A percentile compares a stretch with the other conserved stretches of the same genome.
These are phyloP conservation scores for Alca torda DNA, from an alignment of 2,797 vertebrate genomes.

Conservation along the genomic window DNA sequence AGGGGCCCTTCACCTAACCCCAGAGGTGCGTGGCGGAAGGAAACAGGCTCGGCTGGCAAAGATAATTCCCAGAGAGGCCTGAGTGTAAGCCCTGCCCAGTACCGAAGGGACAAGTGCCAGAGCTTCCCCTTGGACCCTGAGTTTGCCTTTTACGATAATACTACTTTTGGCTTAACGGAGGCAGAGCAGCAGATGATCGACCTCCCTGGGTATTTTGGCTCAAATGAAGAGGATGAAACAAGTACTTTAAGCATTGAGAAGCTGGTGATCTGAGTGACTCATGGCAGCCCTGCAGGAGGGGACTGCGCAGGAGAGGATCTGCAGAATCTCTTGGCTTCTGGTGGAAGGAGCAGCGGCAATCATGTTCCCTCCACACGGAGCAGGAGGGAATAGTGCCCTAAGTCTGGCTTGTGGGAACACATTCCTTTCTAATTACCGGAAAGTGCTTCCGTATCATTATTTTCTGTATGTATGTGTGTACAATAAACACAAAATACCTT, in stretches of 20 bases:
- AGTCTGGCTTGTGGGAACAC: not conserved
- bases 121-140: slow-evolving; percentile 86
- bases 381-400: not conserved
- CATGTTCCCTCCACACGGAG: rapidly evolving
- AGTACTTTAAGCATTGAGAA: slow-evolving; percentile 80
- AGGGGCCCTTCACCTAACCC: slow-evolving; percentile 88
- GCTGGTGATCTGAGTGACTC: slow-evolving; percentile 75
- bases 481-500: not conserved
- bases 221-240: slow-evolving; percentile 80
- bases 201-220: slow-evolving; percentile 83
- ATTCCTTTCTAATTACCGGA: not conserved
- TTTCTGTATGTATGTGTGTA: not conserved
- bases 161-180: slow-evolving; percentile 87
- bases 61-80: slow-evolving; percentile 79
- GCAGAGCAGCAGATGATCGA: slow-evolving; percentile 90
- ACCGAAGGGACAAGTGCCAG: slow-evolving; percentile 82
- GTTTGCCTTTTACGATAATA: slow-evolving; percentile 81
- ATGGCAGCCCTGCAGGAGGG: not conserved
- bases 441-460: not conserved
- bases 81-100: slow-evolving; percentile 80
- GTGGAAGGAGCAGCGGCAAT: not conserved
- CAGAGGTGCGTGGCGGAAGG: slow-evolving; percentile 81
- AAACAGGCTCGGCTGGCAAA: slow-evolving; percentile 69
- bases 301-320: not conserved
- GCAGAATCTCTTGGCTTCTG: not conserved